Percentiles rank a stretch among this genome's conserved stretches.
Evolutionary conservation across 2,797 vertebrate genomes (phyloP).

Genomic region (Sparus aurata): DNA sequence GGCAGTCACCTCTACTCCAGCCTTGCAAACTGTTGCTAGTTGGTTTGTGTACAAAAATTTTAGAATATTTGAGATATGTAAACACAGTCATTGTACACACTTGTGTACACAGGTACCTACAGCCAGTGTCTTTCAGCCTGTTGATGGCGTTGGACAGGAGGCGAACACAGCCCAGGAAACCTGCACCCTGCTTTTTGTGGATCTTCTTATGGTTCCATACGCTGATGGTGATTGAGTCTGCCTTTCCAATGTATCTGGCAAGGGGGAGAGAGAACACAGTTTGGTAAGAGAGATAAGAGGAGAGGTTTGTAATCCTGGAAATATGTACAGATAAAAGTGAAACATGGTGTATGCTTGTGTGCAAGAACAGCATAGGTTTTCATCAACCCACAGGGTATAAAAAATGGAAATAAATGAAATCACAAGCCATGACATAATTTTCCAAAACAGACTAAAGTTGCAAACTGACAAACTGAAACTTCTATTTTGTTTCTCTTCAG

Average conservation of each 20-base stretch:
- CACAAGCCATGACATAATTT: neutral
- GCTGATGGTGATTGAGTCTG: slow-evolving; percentile 98
- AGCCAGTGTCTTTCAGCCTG: slow-evolving; percentile 98
- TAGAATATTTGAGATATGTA: no score
- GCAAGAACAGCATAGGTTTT: slow-evolving; percentile 6
- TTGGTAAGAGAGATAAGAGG: slow-evolving; percentile 16
- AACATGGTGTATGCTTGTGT: neutral
- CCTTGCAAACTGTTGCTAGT: no score
- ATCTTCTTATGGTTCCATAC: slow-evolving; percentile 99
- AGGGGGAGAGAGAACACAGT: neutral
- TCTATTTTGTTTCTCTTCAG: slow-evolving; percentile 14
- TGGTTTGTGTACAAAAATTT: no score
- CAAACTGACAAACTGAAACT: neutral
- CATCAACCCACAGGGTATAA: slow-evolving; percentile 10
- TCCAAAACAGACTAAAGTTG: slow-evolving; percentile 12
- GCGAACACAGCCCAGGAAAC: slow-evolving; percentile 96
- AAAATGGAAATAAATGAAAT: slow-evolving; percentile 22
- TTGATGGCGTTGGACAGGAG: slow-evolving; percentile 97
- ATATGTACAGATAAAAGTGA: neutral
- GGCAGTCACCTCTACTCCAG: no score
- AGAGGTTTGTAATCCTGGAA: slow-evolving; percentile 4
- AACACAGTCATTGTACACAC: neutral
- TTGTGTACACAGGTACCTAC: slow-evolving; percentile 85
- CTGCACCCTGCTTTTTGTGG: slow-evolving; percentile 98
- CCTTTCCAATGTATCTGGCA: slow-evolving; percentile 93